Evolutionary conservation across 2,113 vertebrate genomes (phyloP).

Genomic region (Rattus norvegicus): DNA sequence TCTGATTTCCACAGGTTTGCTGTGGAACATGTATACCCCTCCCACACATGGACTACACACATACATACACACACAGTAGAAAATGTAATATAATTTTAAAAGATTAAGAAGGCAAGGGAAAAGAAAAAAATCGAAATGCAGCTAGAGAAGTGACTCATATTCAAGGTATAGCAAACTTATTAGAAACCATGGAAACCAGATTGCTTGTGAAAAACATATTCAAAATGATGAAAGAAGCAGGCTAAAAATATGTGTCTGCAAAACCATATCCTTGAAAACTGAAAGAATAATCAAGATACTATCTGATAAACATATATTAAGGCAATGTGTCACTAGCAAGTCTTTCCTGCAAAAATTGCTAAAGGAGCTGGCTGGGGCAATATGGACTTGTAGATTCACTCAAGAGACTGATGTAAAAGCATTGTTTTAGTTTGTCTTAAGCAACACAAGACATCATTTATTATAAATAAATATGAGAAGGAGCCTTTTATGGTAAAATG

Average conservation of each 20-base stretch:
- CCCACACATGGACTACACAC: background rate
- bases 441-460: background rate
- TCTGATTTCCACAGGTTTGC: background rate
- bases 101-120: background rate
- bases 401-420: background rate
- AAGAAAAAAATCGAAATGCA: background rate
- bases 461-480: background rate
- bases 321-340: background rate
- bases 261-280: background rate
- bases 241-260: background rate
- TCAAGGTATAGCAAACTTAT: background rate
- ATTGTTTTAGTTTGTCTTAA: background rate
- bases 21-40: background rate
- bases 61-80: background rate
- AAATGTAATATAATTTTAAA: background rate
- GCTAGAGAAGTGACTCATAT: background rate
- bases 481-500: background rate
- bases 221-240: background rate
- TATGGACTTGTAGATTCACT: background rate
- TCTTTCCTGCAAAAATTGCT: background rate
- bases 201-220: background rate
- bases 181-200: slow-evolving; percentile 20
- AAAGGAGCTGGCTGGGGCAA: background rate
- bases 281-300: background rate
- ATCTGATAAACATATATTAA: slow-evolving; percentile 13